These are phyloP conservation scores for Drosophila lacteicornis DNA, from an alignment of 1,140 invertebrate species.

Conservation along the genomic window DNA sequence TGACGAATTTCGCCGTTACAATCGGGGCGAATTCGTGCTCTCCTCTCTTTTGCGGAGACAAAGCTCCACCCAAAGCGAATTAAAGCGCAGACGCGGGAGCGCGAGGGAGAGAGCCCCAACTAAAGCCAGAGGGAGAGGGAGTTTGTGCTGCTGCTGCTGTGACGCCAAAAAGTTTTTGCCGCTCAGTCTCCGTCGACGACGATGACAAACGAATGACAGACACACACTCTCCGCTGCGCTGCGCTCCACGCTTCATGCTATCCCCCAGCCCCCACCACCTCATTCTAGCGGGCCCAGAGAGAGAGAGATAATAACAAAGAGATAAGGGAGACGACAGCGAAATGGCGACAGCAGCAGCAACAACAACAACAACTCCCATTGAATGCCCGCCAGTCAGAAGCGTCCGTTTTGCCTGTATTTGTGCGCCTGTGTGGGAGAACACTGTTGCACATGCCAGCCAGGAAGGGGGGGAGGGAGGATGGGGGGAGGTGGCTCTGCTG, in stretches of 20 bases:
- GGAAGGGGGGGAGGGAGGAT: background rate
- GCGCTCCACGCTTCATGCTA: slow-evolving; percentile 2
- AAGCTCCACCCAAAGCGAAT: slow-evolving; percentile 71
- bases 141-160: slow-evolving; percentile 34
- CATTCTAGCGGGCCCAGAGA: slow-evolving; percentile 13
- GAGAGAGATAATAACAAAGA: slow-evolving; percentile 81
- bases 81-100: slow-evolving; percentile 69
- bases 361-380: slow-evolving; percentile 43
- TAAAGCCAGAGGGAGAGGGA: slow-evolving; percentile 6
- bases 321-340: slow-evolving; percentile 77
- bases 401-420: slow-evolving; percentile 66
- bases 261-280: background rate
- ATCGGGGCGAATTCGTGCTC: slow-evolving; percentile 27
- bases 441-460: slow-evolving; percentile 24
- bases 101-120: slow-evolving; percentile 25
- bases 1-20: slow-evolving; percentile 52
- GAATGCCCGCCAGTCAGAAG: slow-evolving; percentile 83
- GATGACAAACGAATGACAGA: slow-evolving; percentile 84
- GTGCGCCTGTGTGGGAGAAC: slow-evolving; percentile 65
- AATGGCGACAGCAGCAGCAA: slow-evolving; percentile 56
- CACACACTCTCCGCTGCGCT: slow-evolving; percentile 52
- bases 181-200: slow-evolving; percentile 32
- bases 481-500: slow-evolving; percentile 38
- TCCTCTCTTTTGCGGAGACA: slow-evolving; percentile 21
- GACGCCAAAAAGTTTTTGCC: slow-evolving; percentile 23